phyloP scores from a whole-genome alignment of 1,140 invertebrate genomes.

The Bombus ignitus region DNA sequence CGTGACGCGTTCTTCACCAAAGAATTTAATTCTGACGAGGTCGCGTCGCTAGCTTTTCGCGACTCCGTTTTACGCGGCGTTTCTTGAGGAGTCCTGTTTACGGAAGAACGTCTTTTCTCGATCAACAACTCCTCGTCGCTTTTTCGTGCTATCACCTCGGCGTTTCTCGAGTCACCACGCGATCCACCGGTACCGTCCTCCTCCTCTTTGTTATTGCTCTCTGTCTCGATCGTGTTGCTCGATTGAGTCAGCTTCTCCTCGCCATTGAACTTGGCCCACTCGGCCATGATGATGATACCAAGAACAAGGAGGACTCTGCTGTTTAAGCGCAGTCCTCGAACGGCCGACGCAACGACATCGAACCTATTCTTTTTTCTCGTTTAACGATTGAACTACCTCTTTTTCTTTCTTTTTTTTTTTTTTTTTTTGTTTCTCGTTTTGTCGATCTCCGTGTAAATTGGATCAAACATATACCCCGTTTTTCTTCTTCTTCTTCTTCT shows the following conservation, averaged over 20 bases:
- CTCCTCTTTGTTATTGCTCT: background rate
- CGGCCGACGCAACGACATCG: background rate
- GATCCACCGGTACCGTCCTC: background rate
- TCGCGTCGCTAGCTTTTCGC: background rate
- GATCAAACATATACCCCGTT: background rate
- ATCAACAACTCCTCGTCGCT: background rate
- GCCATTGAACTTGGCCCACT: conserved; percentile 77
- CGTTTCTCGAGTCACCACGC: background rate
- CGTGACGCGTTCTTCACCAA: background rate
- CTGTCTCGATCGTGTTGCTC: conserved; percentile 18
- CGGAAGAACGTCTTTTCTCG: background rate
- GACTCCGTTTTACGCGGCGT: background rate
- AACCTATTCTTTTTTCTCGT: background rate
- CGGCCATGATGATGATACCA: conserved; percentile 68
- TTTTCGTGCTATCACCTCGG: background rate
- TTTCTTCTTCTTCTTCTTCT: background rate
- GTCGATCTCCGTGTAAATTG: background rate
- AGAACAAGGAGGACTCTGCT: background rate
- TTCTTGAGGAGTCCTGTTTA: background rate
- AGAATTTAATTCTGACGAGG: background rate
- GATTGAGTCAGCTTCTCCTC: conserved; percentile 57
- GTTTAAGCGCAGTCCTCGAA: background rate
- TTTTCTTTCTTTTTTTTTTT: too few species aligned
- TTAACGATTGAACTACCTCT: background rate
- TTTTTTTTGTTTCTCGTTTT: background rate